These are phyloP conservation scores for Sebastes schlegelii DNA, from an alignment of 2,113 vertebrate genomes.

Conservation along the genomic window DNA sequence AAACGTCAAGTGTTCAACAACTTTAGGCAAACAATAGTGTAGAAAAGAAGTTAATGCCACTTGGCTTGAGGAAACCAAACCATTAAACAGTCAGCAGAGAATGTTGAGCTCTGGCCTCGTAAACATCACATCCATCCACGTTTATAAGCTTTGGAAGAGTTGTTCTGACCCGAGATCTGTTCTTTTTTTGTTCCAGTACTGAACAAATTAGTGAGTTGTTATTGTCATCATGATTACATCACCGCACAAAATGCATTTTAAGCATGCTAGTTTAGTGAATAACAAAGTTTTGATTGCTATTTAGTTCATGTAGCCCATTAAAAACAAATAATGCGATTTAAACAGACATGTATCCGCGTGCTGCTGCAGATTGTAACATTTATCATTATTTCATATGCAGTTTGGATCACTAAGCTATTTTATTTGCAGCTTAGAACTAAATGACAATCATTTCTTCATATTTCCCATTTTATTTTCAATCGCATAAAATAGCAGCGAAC, in stretches of 20 bases:
- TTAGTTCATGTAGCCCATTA: neutral
- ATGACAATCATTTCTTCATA: rapidly evolving
- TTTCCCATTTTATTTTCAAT: neutral
- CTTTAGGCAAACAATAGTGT: slow-evolving; percentile 2
- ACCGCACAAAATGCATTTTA: neutral
- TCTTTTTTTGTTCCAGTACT: slow-evolving; percentile 14
- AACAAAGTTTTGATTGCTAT: neutral
- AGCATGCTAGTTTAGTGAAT: neutral
- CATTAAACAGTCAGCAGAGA: slow-evolving; percentile 42
- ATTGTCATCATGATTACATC: neutral
- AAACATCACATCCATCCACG: slow-evolving; percentile 31
- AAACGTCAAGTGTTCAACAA: slow-evolving; percentile 41
- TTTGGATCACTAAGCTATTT: neutral
- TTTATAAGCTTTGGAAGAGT: slow-evolving; percentile 3
- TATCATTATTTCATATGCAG: neutral
- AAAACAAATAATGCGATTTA: neutral
- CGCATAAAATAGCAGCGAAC: neutral
- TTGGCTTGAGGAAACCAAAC: neutral
- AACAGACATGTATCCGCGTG: neutral
- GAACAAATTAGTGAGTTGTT: neutral
- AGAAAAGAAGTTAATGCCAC: neutral
- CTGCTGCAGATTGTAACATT: neutral
- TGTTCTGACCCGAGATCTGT: slow-evolving; percentile 34
- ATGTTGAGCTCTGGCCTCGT: slow-evolving; percentile 40
- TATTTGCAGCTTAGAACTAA: neutral